Percentiles rank a stretch among this genome's conserved stretches.
Conservation (phyloP, 2,888 invertebrate species). For the Leucophora obtusa region DNA sequence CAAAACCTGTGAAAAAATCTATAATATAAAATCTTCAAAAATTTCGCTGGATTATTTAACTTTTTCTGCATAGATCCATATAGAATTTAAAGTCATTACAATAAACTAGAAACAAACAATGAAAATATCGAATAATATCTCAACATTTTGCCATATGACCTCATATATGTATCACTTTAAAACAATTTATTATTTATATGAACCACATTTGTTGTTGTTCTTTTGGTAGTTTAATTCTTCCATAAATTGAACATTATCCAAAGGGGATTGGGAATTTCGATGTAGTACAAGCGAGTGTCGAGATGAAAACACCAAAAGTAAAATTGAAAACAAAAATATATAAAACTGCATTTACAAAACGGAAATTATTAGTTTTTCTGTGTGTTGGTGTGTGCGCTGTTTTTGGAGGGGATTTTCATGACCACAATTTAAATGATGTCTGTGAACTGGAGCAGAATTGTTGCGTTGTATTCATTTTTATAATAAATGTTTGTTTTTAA, state of each 20-base stretch:
- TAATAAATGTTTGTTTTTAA: conserved; percentile 8
- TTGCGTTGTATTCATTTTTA: background rate
- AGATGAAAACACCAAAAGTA: background rate
- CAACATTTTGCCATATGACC: conserved; percentile 33
- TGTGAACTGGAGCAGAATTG: conserved; percentile 15
- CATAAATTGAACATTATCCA: conserved; percentile 18
- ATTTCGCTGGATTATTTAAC: background rate
- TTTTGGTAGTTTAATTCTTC: background rate
- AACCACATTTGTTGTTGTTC: conserved; percentile 20
- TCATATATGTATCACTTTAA: conserved; percentile 23
- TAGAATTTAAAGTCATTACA: background rate
- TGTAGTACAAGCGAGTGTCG: background rate
- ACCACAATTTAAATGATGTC: conserved; percentile 2
- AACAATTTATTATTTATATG: conserved; percentile 33
- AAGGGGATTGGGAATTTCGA: background rate
- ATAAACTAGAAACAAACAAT: background rate
- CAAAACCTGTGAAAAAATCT: no score
- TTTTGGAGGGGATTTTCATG: background rate
- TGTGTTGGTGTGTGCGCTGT: background rate
- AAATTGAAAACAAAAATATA: conserved; percentile 13
- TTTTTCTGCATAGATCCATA: background rate
- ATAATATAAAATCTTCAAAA: background rate
- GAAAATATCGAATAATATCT: background rate
- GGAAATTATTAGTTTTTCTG: conserved; percentile 12
- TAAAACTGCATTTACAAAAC: conserved; percentile 20